These are phyloP conservation scores for Papio anubis DNA, from an alignment of 2,113 vertebrate genomes.

Conservation along the genomic window DNA sequence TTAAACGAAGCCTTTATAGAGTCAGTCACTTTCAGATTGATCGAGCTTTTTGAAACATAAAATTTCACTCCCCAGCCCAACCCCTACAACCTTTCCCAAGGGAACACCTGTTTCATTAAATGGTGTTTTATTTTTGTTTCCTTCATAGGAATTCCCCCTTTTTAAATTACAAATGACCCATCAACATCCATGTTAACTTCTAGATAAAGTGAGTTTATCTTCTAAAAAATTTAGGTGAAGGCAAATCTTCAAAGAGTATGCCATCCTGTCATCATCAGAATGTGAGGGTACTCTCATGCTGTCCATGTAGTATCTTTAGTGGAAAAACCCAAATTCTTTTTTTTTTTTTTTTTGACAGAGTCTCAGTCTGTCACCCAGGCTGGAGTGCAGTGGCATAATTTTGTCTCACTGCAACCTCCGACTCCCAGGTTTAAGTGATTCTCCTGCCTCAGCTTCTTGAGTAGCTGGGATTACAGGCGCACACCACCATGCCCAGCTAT, in stretches of 20 bases:
- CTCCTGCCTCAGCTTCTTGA: too few species aligned
- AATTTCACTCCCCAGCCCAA: slow-evolving; percentile 47
- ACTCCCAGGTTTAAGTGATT: too few species aligned
- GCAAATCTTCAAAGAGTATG: neutral
- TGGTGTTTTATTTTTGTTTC: slow-evolving; percentile 60
- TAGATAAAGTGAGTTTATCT: slow-evolving; percentile 39
- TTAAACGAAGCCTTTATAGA: slow-evolving; percentile 36
- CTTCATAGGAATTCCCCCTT: slow-evolving; percentile 31
- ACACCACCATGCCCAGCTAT: too few species aligned
- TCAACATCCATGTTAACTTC: slow-evolving; percentile 2
- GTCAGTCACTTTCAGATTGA: slow-evolving; percentile 54
- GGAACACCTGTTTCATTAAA: slow-evolving; percentile 71
- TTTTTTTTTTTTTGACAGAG: too few species aligned
- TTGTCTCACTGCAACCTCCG: too few species aligned
- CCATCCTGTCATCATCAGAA: neutral
- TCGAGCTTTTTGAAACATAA: slow-evolving; percentile 43
- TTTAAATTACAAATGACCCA: slow-evolving; percentile 54
- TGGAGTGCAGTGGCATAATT: too few species aligned
- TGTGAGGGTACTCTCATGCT: neutral
- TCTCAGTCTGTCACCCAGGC: too few species aligned
- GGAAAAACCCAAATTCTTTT: neutral
- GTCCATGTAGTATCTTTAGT: neutral
- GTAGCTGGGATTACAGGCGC: too few species aligned
- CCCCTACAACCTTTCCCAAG: neutral
- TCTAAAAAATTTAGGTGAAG: neutral